phyloP scores from a whole-genome alignment of 2,113 vertebrate species.

The Nansenia antarctica region DNA sequence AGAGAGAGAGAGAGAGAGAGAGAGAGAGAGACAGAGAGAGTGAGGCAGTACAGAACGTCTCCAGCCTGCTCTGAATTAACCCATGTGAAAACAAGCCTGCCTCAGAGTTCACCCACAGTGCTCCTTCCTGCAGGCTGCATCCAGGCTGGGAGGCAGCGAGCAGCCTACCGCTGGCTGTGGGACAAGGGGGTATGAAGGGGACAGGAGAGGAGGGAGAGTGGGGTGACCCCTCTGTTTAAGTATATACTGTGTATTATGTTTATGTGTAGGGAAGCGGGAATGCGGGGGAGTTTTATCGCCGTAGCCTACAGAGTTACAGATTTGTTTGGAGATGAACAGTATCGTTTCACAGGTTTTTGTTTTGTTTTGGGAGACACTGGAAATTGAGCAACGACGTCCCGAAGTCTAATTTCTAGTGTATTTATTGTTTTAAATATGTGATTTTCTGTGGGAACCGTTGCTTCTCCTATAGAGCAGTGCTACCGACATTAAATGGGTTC shows the following conservation, averaged over 20 bases:
- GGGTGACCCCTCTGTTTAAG: not conserved
- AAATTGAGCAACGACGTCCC: too few relatives aligned
- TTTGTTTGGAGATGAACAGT: too few relatives aligned
- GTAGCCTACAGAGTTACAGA: not conserved
- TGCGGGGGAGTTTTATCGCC: too few relatives aligned
- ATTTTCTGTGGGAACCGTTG: too few relatives aligned
- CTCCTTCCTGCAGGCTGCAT: conserved; percentile 29
- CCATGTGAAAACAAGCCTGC: conserved; percentile 62
- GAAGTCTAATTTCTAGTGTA: not conserved
- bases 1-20: too few relatives aligned
- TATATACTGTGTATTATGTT: not conserved
- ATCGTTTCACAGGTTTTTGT: too few relatives aligned
- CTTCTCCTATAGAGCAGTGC: not conserved
- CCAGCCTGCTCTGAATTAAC: conserved; percentile 50
- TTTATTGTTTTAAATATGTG: too few relatives aligned
- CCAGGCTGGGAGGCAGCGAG: not conserved
- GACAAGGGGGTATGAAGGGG: not conserved
- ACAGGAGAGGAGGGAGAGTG: not conserved
- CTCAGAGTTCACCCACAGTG: conserved; percentile 36
- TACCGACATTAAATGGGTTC: not conserved
- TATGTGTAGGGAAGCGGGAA: not conserved
- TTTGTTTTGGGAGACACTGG: too few relatives aligned
- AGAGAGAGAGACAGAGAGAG: too few relatives aligned
- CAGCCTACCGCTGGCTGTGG: not conserved
- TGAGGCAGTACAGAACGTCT: conserved; percentile 50